Evolutionary conservation across 2,888 invertebrate species (phyloP), one percentile per base, ranked within the genome.

Genomic region (Nomada flava): DNA sequence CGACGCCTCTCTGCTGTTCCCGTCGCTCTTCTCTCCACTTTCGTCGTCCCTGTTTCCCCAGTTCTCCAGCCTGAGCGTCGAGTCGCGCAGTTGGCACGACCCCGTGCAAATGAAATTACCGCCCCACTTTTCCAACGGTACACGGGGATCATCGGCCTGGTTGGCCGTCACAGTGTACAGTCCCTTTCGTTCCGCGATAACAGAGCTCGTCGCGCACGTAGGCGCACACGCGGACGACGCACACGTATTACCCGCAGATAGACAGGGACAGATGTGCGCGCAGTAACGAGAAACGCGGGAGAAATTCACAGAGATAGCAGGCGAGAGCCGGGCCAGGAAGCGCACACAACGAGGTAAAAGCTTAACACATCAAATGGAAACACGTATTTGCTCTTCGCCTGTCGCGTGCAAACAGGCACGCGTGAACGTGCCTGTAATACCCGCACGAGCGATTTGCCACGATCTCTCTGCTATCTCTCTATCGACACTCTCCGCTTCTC

Each of bases 311-410:
- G 79, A 74, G 78, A 76, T 20, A 69, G 63, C 29, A 44, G 65
- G 15, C 36, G 53, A 42, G 20, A 36, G 23, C 44, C n/a, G 23
- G 26, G 53, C 26, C 36, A 47, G 47, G 59, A 62, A 79, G 71
- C 74, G 52, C 78, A 64, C 79, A 74, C 86, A 76, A 79, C 76
- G 79, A 77, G 84, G 79, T 76, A 80, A 86, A 86, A 84, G 86
- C 86, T 86, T 86, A 86, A 86, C 86, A 84, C 87, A 86, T 89
- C 88, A 88, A 87, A 89, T 88, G 87, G 89, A 88, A 90, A 90
- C 90, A 91, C 89, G 90, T 91, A 90, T 90, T 91, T 90, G 90
- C 90, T 90, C 90, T 90, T 88, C 87, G 89, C 75, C 87, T 86
- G 87, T 89, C 88, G 88, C 82, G 87, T 80, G 80, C 84, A 86